phyloP scores from a whole-genome alignment of 2,888 invertebrate species.

The Lepidochrysops patricia region DNA sequence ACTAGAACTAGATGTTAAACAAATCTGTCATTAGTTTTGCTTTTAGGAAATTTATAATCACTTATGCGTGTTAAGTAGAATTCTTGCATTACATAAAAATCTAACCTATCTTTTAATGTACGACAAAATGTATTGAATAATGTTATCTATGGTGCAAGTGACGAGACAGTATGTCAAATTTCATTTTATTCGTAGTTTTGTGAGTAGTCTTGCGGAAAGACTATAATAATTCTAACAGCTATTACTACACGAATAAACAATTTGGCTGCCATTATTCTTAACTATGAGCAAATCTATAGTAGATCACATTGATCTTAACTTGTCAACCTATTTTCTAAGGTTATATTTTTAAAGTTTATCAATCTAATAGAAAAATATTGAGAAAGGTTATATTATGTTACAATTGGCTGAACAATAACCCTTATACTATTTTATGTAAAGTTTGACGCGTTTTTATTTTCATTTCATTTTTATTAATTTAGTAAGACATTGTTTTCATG shows the following conservation, averaged over 20 bases:
- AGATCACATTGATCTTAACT: not conserved
- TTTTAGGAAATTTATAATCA: not conserved
- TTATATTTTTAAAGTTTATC: not conserved
- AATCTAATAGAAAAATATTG: not conserved
- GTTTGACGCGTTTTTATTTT: not conserved
- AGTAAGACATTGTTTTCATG: not conserved
- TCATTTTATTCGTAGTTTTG: too few species aligned
- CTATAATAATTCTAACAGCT: not conserved
- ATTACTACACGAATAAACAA: not conserved
- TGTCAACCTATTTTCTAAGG: not conserved
- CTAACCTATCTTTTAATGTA: not conserved
- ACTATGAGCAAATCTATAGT: not conserved
- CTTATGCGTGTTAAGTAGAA: slow-evolving; percentile 9
- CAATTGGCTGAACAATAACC: too few species aligned
- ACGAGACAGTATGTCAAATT: too few species aligned
- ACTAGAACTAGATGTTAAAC: slow-evolving; percentile 1
- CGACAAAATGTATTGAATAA: too few species aligned
- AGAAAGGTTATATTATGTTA: too few species aligned
- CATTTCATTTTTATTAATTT: not conserved
- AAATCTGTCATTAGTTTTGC: not conserved
- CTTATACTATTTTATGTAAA: too few species aligned
- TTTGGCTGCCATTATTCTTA: not conserved
- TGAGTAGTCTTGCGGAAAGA: too few species aligned
- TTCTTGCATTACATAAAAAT: slow-evolving; percentile 10
- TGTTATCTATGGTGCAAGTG: too few species aligned